These are phyloP conservation scores for Silurus aristotelis DNA, from an alignment of 2,797 vertebrate species.

Conservation along the genomic window DNA sequence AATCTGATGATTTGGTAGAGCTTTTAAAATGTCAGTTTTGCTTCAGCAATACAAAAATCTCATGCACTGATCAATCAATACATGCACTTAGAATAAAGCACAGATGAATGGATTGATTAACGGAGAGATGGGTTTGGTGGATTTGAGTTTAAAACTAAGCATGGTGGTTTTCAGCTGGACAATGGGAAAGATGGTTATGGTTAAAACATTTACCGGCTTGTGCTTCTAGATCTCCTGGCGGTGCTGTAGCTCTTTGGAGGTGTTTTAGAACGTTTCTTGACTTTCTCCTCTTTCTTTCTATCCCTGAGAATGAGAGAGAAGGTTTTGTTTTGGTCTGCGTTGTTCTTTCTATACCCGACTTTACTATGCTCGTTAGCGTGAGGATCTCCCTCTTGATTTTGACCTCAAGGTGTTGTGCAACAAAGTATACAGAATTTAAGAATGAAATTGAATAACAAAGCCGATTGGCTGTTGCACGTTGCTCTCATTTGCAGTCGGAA, in stretches of 20 bases:
- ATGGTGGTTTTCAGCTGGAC: background rate
- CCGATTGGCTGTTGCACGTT: too few species aligned
- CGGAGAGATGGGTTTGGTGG: background rate
- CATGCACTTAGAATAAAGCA: background rate
- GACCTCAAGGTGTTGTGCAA: too few species aligned
- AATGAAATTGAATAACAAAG: too few species aligned
- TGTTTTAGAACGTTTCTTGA: constrained; percentile 91
- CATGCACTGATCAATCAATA: background rate
- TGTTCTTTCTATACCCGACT: background rate
- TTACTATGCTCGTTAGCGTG: background rate
- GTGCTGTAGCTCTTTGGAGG: constrained; percentile 98
- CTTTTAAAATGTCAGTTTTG: background rate
- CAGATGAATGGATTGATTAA: too few species aligned
- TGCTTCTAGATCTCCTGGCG: constrained; percentile 87
- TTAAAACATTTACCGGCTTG: constrained; percentile 78
- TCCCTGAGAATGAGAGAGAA: constrained; percentile 73
- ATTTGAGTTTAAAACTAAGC: background rate
- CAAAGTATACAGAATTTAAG: too few species aligned
- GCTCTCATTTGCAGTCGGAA: too few species aligned
- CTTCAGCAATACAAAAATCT: background rate
- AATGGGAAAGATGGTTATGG: background rate
- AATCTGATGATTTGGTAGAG: too few species aligned
- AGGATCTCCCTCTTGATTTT: background rate
- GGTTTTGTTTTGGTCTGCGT: background rate
- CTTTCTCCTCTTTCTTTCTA: constrained; percentile 90